Evolutionary conservation across 2,888 invertebrate genomes (phyloP).

Genomic region (Eucera pruinosa): DNA sequence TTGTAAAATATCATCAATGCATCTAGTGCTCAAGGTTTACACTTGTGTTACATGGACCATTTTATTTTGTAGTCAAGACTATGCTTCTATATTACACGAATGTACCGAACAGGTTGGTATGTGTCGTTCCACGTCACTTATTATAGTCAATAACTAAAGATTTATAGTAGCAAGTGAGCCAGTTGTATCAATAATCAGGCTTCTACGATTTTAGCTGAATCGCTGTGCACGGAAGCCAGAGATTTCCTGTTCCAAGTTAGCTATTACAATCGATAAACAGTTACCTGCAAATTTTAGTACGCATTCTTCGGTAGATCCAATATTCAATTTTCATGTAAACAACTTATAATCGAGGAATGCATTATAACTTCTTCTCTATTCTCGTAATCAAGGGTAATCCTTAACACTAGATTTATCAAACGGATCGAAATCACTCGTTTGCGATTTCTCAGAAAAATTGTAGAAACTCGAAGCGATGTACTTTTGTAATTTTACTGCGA

Average conservation of each 20-base stretch:
- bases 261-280: neutral
- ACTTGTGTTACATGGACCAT: slow-evolving; percentile 1
- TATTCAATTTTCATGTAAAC: neutral
- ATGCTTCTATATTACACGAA: neutral
- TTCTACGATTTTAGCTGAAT: slow-evolving; percentile 7
- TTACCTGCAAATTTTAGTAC: neutral
- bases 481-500: no score
- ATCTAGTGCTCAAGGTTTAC: neutral
- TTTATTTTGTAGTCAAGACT: neutral
- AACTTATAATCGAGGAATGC: neutral
- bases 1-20: neutral
- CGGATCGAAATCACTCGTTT: no score
- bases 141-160: slow-evolving; percentile 4
- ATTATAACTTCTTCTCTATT: no score
- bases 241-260: neutral
- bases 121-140: neutral
- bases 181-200: neutral
- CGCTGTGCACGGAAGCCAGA: neutral
- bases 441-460: no score
- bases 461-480: no score
- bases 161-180: slow-evolving; percentile 2
- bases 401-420: no score
- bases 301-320: neutral
- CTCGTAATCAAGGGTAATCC: no score
- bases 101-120: neutral